Base-by-base conservation (phyloP, 2,113 vertebrate genomes). In the Sylvilagus bachmani region DNA sequence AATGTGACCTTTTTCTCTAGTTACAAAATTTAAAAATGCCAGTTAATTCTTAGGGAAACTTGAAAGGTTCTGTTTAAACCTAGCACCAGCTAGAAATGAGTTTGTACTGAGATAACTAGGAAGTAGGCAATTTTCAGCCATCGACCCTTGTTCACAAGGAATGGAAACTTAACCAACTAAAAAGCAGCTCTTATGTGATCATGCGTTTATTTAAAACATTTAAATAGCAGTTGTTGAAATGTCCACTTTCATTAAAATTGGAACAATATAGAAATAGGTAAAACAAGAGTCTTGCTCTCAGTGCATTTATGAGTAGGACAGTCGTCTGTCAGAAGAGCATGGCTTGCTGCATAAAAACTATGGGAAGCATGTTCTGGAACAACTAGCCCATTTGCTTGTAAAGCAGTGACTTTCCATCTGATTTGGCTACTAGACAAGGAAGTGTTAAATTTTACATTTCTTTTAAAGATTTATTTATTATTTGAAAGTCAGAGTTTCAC, bases 321-420 rank as follows among this genome's bases (percentile, higher is more conserved):
- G 51, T 19, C 10, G n/a, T 92, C 64, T 96, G 3, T 49, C 74
- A 83, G 69, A 87, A 83, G 36, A 31, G 2, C 29, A 49, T 73
- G 5, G 0, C 25, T 86, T 58, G 8, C 27, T 36, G 4, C 14
- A 74, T 62, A 90, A 62, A 44, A 86, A 77, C 25, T 62, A 14
- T 51, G 33, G 69, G 64, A 93, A 95, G 16, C 51, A 24, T 87
- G 33, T 79, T 95, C 58, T 94, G 49, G 38, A 79, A 53, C 74
- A 74, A 79, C 27, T 36, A 51, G 4, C 25, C 70, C 12, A 36
- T 75, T 58, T 86, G 71, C 49, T 73, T 74, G 44, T 86, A 64
- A 91, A 74, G 3, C 5, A 58, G 17, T 71, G 33, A 14, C 21
- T 87, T 85, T 74, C 74, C 83, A 78, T 53, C 61, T 25, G 17